phyloP scores from a whole-genome alignment of 1,140 invertebrate genomes.

The Sycobia sp. region DNA sequence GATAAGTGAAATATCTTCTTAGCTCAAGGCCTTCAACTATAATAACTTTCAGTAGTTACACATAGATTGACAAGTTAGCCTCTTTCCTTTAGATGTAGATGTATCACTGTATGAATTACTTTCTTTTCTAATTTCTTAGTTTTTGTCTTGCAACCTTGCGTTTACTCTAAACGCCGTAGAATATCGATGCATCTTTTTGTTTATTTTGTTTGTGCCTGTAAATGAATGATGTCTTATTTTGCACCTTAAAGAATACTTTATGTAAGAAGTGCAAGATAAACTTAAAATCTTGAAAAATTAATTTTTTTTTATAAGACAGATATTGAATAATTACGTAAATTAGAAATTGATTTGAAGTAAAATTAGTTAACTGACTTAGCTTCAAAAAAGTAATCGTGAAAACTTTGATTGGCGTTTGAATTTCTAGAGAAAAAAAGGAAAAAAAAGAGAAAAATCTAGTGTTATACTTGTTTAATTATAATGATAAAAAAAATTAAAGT shows the following conservation, averaged over 20 bases:
- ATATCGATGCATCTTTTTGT: conserved; percentile 25
- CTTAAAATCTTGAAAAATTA: conserved; percentile 37
- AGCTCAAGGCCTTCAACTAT: conserved; percentile 9
- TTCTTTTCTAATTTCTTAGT: conserved; percentile 23
- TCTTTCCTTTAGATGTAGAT: conserved; percentile 36
- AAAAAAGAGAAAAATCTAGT: conserved; percentile 27
- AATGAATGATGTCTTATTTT: conserved; percentile 19
- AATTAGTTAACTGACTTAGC: neutral
- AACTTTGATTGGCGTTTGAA: conserved; percentile 16
- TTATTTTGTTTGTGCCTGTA: conserved; percentile 29
- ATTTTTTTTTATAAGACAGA: conserved; percentile 28
- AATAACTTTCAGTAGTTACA: conserved; percentile 21
- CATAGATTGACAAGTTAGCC: conserved; percentile 34
- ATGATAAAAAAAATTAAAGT: conserved; percentile 1
- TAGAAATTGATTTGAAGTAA: neutral
- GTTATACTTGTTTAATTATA: conserved; percentile 14
- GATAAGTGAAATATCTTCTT: no score
- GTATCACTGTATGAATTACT: conserved; percentile 33
- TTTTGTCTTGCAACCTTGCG: conserved; percentile 2
- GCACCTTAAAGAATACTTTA: conserved; percentile 21
- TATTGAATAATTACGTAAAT: neutral
- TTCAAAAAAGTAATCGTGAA: conserved; percentile 11
- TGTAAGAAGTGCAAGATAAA: conserved; percentile 23
- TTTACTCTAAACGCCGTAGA: conserved; percentile 32
- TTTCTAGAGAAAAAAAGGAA: conserved; percentile 11